Evolutionary conservation across 2,113 vertebrate species (phyloP).

Genomic region (Passer montanus): DNA sequence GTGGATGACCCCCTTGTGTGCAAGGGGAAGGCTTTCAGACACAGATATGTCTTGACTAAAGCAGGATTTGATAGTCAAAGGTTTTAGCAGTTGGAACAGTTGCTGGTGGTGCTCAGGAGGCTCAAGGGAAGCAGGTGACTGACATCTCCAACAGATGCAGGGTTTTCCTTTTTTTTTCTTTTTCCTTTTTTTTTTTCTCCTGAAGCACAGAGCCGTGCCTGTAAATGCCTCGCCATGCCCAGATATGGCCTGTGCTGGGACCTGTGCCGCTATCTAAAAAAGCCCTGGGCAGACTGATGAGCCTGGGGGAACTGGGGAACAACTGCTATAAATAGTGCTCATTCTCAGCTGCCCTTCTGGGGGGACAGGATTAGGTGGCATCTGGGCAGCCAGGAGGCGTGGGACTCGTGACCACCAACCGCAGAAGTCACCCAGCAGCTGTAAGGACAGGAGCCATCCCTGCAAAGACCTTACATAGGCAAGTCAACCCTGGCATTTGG

Average conservation of each 20-base stretch:
- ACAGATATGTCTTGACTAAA: slow-evolving; percentile 12
- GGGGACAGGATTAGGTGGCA: slow-evolving; percentile 61
- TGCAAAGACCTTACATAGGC: slow-evolving; percentile 37
- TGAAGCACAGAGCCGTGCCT: background rate
- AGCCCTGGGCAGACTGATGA: slow-evolving; percentile 28
- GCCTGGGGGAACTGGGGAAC: background rate
- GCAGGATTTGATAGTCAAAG: background rate
- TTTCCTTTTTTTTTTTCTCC: background rate
- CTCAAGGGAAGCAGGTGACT: background rate
- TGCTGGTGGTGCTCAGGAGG: background rate
- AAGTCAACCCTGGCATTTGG: slow-evolving; percentile 60
- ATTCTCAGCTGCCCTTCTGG: slow-evolving; percentile 76
- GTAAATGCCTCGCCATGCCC: slow-evolving; percentile 51
- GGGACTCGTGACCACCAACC: slow-evolving; percentile 30
- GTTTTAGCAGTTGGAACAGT: background rate
- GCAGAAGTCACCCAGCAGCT: slow-evolving; percentile 53
- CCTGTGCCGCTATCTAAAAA: slow-evolving; percentile 61
- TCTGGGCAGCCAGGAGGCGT: slow-evolving; percentile 40
- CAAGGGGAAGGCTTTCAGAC: background rate
- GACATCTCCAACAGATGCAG: slow-evolving; percentile 53
- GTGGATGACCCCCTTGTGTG: background rate
- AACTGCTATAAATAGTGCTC: slow-evolving; percentile 73
- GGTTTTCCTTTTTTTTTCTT: background rate
- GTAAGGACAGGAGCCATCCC: background rate
- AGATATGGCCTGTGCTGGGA: slow-evolving; percentile 71